A percentile compares a stretch with the other conserved stretches of the same genome.
These are phyloP conservation scores for Loriculus beryllinus DNA, from an alignment of 2,797 vertebrate genomes.

Conservation along the genomic window DNA sequence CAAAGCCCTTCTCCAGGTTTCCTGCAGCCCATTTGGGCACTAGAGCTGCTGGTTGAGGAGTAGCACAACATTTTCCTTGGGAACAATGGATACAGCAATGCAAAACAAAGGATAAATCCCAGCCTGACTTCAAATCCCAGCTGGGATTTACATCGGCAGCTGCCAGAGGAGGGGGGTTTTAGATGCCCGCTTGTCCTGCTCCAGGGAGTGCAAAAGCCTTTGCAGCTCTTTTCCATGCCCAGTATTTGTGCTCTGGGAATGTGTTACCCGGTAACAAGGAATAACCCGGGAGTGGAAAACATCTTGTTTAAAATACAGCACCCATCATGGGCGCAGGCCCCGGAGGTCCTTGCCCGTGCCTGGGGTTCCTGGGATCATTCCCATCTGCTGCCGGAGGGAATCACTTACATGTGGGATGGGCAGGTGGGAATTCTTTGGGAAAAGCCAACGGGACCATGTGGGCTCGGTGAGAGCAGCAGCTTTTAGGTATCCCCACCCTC, in stretches of 20 bases:
- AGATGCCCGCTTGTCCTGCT: not conserved
- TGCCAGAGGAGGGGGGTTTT: not conserved
- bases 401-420: not conserved
- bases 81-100: not conserved
- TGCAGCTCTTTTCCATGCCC: not conserved
- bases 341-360: not conserved
- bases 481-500: not conserved
- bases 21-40: not conserved
- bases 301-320: not conserved
- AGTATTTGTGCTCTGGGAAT: not conserved
- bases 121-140: not conserved
- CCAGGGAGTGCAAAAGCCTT: not conserved
- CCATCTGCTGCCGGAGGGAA: not conserved
- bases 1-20: not conserved
- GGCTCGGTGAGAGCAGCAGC: not conserved
- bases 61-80: no score
- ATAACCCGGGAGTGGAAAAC: not conserved
- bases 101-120: not conserved
- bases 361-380: not conserved
- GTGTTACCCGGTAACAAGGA: not conserved
- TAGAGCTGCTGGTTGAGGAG: not conserved
- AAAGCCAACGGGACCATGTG: not conserved
- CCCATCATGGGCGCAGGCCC: not conserved
- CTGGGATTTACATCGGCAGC: not conserved
- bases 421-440: not conserved